Percentiles rank a stretch among this genome's conserved stretches.
Conservation (phyloP, 2,113 vertebrate genomes). For the Pollimyrus isidori region DNA sequence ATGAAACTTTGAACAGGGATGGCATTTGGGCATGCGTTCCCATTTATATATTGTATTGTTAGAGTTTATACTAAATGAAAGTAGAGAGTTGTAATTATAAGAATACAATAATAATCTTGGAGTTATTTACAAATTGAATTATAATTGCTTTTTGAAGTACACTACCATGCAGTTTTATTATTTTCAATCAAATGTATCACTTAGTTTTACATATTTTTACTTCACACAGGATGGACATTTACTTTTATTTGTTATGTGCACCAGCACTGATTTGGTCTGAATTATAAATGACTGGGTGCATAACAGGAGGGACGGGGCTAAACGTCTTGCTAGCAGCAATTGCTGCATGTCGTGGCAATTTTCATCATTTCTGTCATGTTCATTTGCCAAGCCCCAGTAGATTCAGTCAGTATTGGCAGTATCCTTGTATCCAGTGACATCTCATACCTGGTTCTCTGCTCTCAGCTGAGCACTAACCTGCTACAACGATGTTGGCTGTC, state of each 20-base stretch:
- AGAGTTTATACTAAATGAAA: background rate
- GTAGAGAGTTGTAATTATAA: background rate
- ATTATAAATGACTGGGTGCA: background rate
- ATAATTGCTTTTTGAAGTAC: background rate
- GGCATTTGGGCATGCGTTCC: background rate
- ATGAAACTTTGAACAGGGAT: background rate
- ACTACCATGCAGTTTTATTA: background rate
- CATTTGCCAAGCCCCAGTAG: background rate
- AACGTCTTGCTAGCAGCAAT: background rate
- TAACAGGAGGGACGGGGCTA: background rate
- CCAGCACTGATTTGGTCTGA: background rate
- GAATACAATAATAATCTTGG: background rate
- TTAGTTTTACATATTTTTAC: background rate
- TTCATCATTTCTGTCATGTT: background rate
- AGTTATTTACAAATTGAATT: background rate
- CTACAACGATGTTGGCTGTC: background rate
- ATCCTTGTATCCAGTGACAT: background rate
- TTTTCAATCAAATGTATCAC: background rate
- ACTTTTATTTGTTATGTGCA: background rate
- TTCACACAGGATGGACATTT: background rate
- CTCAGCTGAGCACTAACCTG: background rate
- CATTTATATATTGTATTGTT: background rate
- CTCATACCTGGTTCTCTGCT: background rate
- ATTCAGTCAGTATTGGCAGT: background rate
- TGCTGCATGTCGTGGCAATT: background rate